Base-by-base conservation (phyloP, 2,888 invertebrate species). In the Zaprionus obscuricornis region DNA sequence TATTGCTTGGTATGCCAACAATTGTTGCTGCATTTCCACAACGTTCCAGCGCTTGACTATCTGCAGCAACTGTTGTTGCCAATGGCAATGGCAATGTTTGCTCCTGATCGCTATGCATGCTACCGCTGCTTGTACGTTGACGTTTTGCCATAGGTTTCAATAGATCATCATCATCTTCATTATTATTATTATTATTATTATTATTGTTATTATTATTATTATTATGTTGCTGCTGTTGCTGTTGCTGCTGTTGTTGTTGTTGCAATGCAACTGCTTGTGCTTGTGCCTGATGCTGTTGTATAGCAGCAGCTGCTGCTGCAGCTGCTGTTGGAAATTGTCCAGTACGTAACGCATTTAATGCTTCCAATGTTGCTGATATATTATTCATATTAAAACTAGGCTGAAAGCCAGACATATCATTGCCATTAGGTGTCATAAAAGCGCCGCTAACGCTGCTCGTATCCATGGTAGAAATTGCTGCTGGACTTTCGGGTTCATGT, bases 331-430 rank as follows among this genome's bases (percentile, higher is more conserved):
- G 88, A 17, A 89, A 89, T 22, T 89, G 89, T 22, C 88, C 89
- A 10, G 66, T 72, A 55, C 90, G 88, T 40, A 90, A 66, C 6
- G 90, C 90, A 71, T 89, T 90, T 11, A 90, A 68, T 1, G 90
- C 89, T 69, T 90, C 90, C 57, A 90, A 64, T 10, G 90, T 90
- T 46, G 90, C 90, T 40, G 90, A 89, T 62, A 90, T 88, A 68
- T 90, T 90, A 59, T 87, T 90, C 86, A 90, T 89, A 60, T 88
- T 89, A 60, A 90, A 89, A 55, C 88, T 85, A 33, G 88, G 82
- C 58, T 86, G 86, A 40, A 88, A 89, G 31, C 78, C 83, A 17
- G 82, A 72, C 78, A 89, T 77, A 31, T 89, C 89, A 18, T 77
- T 68, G 11, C 78, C 83, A 8, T 60, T 71, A 43, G 72, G 68